These are phyloP conservation scores for Tapirus indicus DNA, from an alignment of 2,797 vertebrate genomes.

Conservation along the genomic window DNA sequence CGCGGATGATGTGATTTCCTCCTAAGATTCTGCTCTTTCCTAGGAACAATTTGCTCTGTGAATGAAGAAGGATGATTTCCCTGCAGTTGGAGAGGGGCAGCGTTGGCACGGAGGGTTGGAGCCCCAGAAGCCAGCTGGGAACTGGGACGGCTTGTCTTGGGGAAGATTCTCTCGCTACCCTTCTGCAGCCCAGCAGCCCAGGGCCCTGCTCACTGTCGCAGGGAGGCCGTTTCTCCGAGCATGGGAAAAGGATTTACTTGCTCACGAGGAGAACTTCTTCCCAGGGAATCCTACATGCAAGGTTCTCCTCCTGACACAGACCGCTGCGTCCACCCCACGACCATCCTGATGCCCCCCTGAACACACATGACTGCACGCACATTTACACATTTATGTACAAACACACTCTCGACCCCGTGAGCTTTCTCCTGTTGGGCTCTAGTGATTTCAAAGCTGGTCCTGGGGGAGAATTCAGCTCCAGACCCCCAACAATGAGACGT, in stretches of 20 bases:
- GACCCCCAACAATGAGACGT: background rate
- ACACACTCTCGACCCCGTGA: background rate
- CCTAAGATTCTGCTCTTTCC: constrained; percentile 87
- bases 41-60: constrained; percentile 88
- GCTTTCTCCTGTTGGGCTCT: background rate
- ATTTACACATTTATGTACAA: background rate
- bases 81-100: constrained; percentile 78
- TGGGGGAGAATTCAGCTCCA: background rate
- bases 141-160: background rate
- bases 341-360: background rate
- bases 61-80: constrained; percentile 87
- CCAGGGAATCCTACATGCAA: background rate
- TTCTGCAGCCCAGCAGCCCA: background rate
- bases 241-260: background rate
- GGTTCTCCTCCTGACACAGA: background rate
- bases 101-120: constrained; percentile 70
- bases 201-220: background rate
- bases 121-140: background rate
- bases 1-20: constrained; percentile 90
- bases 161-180: background rate
- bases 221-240: background rate
- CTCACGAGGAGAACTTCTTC: background rate
- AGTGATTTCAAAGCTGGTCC: background rate
- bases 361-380: fast-evolving
- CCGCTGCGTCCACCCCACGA: fast-evolving